Percentiles rank a stretch among this genome's conserved stretches.
phyloP scores from a whole-genome alignment of 2,113 vertebrate species.

The Barnardius zonarius region DNA sequence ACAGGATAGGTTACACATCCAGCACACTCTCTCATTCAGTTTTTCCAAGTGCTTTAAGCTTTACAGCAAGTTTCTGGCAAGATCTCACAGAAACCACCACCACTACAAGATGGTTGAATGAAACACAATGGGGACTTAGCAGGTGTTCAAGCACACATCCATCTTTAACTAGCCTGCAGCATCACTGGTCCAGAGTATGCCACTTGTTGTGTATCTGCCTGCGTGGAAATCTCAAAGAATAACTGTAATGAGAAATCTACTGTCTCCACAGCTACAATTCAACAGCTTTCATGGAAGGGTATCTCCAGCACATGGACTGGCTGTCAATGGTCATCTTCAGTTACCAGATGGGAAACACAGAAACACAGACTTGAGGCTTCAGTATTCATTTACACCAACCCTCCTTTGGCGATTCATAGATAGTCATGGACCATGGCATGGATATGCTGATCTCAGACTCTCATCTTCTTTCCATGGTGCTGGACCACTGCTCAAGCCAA shows the following conservation, averaged over 20 bases:
- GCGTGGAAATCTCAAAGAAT: not conserved
- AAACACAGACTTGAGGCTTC: not conserved
- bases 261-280: not conserved
- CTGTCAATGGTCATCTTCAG: not conserved
- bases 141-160: accelerated
- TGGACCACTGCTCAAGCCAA: not conserved
- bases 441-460: not conserved
- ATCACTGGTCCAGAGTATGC: not conserved
- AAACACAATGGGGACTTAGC: not conserved
- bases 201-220: not conserved
- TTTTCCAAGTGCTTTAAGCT: not conserved
- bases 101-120: not conserved
- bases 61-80: not conserved
- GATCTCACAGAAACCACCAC: not conserved
- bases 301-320: not conserved
- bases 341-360: not conserved
- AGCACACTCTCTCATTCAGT: not conserved
- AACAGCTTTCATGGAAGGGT: not conserved
- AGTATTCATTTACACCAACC: accelerated
- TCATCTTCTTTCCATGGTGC: not conserved
- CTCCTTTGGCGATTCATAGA: not conserved
- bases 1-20: not conserved
- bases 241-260: not conserved
- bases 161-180: not conserved
- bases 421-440: too few species aligned